Conservation (phyloP, 53 echinoderm and acorn worm genomes). For the Holothuria leucospilota region DNA sequence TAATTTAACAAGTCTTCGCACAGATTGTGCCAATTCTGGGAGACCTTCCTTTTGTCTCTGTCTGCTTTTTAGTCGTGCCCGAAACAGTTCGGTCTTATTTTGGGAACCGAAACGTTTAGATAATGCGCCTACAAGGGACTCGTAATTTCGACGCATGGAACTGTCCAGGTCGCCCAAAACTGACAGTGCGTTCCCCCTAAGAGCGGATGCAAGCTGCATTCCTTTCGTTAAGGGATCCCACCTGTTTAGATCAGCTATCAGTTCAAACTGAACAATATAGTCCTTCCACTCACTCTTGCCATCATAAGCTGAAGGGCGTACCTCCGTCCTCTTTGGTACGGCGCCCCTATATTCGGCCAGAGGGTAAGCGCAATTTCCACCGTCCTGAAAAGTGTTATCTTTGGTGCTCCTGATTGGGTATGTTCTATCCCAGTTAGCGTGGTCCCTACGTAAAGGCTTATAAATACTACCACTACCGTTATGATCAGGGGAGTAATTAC, state of each 20-base stretch:
- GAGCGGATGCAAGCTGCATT: slow-evolving; percentile 25
- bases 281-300: slow-evolving; percentile 24
- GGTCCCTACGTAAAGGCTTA: no score
- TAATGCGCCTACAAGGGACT: slow-evolving; percentile 4
- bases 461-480: no score
- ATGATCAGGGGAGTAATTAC: no score
- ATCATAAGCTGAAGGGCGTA: slow-evolving; percentile 3
- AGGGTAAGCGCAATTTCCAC: no score
- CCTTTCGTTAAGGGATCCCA: slow-evolving; percentile 25
- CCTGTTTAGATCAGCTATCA: slow-evolving; percentile 19
- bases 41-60: neutral
- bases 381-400: no score
- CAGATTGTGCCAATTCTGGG: no score
- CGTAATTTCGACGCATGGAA: neutral
- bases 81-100: slow-evolving; percentile 23
- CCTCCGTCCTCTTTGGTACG: neutral
- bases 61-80: neutral
- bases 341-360: no score
- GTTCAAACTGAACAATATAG: slow-evolving; percentile 18
- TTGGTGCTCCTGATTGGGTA: no score
- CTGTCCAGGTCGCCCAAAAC: slow-evolving; percentile 13
- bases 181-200: slow-evolving; percentile 11
- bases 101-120: slow-evolving; percentile 6
- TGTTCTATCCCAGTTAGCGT: no score
- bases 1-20: no score